phyloP scores from a whole-genome alignment of 2,888 invertebrate genomes.

The Coecobrya sp. region DNA sequence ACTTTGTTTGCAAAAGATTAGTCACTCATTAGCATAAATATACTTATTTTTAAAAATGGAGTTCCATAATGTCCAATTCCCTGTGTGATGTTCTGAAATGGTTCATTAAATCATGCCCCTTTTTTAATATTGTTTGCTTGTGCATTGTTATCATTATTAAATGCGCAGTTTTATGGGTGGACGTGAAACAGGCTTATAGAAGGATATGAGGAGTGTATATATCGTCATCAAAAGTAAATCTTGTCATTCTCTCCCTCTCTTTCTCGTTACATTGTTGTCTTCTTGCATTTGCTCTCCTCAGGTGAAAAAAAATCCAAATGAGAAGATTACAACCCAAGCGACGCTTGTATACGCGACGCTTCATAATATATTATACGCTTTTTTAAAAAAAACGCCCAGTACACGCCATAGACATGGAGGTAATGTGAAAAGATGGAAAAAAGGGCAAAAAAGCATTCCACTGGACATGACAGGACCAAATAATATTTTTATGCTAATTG shows the following conservation, averaged over 20 bases:
- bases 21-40: neutral
- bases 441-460: conserved; percentile 18
- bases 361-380: neutral
- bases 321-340: too few relatives aligned
- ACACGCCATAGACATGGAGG: neutral
- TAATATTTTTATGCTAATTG: conserved; percentile 64
- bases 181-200: conserved; percentile 8
- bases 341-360: neutral
- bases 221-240: conserved; percentile 54
- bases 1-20: neutral
- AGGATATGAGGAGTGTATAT: neutral
- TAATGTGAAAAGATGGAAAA: conserved; percentile 18
- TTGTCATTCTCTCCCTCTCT: conserved; percentile 34
- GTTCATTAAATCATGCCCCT: conserved; percentile 7
- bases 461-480: conserved; percentile 56
- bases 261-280: neutral
- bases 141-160: conserved; percentile 25
- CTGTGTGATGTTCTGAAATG: neutral
- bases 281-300: conserved; percentile 4
- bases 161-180: conserved; percentile 51
- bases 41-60: neutral
- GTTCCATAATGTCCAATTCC: neutral
- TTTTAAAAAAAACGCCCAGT: conserved; percentile 36
- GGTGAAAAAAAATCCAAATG: neutral
- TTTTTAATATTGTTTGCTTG: neutral